Evolutionary conservation across 2,113 vertebrate species (phyloP), one percentile per base, ranked within the genome.

Genomic region (Coregonus clupeaformis): DNA sequence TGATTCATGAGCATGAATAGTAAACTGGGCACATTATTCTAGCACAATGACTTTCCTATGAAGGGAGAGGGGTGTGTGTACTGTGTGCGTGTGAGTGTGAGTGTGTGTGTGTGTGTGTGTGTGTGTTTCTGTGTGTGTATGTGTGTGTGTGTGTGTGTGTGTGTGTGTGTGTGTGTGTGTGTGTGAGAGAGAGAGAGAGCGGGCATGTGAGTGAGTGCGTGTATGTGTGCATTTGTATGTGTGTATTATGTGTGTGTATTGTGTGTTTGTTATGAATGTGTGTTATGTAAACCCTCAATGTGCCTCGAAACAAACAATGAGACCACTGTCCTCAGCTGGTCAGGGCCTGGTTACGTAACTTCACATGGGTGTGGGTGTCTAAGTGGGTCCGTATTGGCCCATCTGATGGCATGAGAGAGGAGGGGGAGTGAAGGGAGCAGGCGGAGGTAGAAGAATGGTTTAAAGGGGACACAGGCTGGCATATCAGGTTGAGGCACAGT

Each of bases 1-100:
- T 71, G 77, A 88, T 88, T 74, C 83, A 80, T 85, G 83, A 84
- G 86, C 77, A 81, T 86, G 84, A 91, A 87, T 82, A 74, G 80
- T 84, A 74, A 79, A 83, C 86, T 65, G 71, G 77, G 66, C 68
- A 32, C 76, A 86, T 91, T 81, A 87, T 82, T 74, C 74, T 22
- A 78, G 66, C 73, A 90, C 86, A 88, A 88, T 85, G 82, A 55
- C 30, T 52, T 68, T 77, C 73, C 66, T 84, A 73, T 77, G 78
- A 80, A 72, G 66, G 64, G 32, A 65, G 71, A 55, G 22, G 14
- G 5, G 9, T 5, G 49, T 52, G 25, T 29, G 72, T 42, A 7
- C 7, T 52, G 72, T 66, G 36, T 69, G 71, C 25, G 68, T 82
- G 72, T 68, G 77, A 62, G 62, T 77, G 29, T 76, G 84, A 69